Conservation (phyloP, 2,888 invertebrate species). For the Theretra japonica region DNA sequence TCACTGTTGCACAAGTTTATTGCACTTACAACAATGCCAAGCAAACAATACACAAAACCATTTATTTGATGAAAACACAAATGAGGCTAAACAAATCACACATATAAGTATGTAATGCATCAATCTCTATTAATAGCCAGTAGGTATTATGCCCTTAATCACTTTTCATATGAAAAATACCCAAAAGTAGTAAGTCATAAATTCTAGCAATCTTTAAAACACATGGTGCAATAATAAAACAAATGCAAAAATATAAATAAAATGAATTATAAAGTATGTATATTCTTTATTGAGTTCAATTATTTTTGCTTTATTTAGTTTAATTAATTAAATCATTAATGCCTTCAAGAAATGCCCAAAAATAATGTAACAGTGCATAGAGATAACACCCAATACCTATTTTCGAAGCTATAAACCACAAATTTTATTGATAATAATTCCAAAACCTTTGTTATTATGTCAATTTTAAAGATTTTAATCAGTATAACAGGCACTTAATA, state of each 20-base stretch:
- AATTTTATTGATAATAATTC: neutral
- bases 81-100: slow-evolving; percentile 3
- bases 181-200: too few relatives aligned
- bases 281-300: too few relatives aligned
- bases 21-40: slow-evolving; percentile 20
- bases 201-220: too few relatives aligned
- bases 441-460: neutral
- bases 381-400: neutral
- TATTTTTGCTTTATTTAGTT: too few relatives aligned
- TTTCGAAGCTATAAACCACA: neutral
- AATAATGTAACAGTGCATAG: neutral
- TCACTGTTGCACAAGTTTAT: slow-evolving; percentile 19
- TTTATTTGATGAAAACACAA: neutral
- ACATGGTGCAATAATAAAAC: too few relatives aligned
- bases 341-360: too few relatives aligned
- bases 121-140: neutral
- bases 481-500: neutral
- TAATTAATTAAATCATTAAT: too few relatives aligned
- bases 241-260: too few relatives aligned
- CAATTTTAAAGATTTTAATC: neutral
- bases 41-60: slow-evolving; percentile 14
- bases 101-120: neutral
- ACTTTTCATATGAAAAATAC: too few relatives aligned
- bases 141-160: neutral
- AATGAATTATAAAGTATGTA: too few relatives aligned